These are phyloP conservation scores for Arizona elegans DNA, from an alignment of 2,113 vertebrate species.

Conservation along the genomic window DNA sequence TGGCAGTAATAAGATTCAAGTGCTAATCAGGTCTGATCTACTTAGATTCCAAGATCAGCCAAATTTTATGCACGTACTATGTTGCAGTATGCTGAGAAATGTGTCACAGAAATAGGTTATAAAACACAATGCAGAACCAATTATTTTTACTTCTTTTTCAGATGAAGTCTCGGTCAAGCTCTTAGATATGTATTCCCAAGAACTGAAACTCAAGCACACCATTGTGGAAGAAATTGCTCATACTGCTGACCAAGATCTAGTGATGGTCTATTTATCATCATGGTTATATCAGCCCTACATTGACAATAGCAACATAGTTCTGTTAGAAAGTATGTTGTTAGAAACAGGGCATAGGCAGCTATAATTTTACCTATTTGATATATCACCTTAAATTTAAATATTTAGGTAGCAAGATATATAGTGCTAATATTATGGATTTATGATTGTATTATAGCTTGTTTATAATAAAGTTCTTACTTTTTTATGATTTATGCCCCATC, in stretches of 20 bases:
- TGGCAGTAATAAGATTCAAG: neutral
- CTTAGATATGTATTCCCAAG: slow-evolving; percentile 75
- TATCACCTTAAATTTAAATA: neutral
- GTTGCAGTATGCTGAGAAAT: neutral
- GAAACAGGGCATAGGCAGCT: slow-evolving; percentile 86
- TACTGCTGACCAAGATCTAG: slow-evolving; percentile 69
- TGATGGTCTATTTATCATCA: slow-evolving; percentile 83
- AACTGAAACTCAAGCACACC: slow-evolving; percentile 79
- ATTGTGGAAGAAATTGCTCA: slow-evolving; percentile 84
- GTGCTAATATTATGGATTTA: neutral
- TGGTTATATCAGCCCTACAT: slow-evolving; percentile 93
- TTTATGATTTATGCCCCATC: neutral
- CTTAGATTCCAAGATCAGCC: neutral
- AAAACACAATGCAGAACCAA: neutral
- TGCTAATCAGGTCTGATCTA: neutral
- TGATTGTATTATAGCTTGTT: neutral
- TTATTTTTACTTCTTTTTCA: slow-evolving; percentile 61
- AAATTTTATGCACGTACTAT: neutral
- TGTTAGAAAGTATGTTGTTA: slow-evolving; percentile 85
- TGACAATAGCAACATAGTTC: slow-evolving; percentile 68
- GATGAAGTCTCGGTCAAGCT: slow-evolving; percentile 73
- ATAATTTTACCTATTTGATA: slow-evolving; percentile 47
- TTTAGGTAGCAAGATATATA: neutral
- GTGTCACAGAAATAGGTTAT: neutral
- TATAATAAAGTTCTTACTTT: neutral